Conservation (phyloP, 1,140 invertebrate species). For the Aphelinus atriplicis region DNA sequence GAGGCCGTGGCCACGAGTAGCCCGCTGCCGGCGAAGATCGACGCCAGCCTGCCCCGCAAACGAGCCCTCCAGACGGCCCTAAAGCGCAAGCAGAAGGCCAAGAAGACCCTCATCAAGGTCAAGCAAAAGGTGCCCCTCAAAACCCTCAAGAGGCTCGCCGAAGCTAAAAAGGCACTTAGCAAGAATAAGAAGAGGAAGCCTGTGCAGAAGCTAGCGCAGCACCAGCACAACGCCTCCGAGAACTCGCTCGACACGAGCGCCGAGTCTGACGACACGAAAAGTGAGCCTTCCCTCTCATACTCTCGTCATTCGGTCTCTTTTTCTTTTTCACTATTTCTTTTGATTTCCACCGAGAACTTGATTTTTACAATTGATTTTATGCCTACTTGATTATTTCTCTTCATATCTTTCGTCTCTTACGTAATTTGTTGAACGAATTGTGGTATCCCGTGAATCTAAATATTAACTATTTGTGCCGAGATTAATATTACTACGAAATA, state of each 20-base stretch:
- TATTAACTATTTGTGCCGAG: too few relatives aligned
- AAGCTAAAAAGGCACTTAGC: conserved; percentile 51
- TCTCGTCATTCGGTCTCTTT: not conserved
- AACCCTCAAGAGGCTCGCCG: conserved; percentile 53
- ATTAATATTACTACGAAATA: too few relatives aligned
- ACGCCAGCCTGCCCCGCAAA: conserved; percentile 59
- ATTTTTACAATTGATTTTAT: not conserved
- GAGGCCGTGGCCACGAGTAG: conserved; percentile 55
- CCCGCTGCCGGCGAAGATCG: conserved; percentile 58
- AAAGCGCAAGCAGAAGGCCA: conserved; percentile 57
- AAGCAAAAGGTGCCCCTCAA: conserved; percentile 60
- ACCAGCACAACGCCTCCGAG: conserved; percentile 1
- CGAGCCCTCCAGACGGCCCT: conserved; percentile 56
- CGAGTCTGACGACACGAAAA: conserved; percentile 33
- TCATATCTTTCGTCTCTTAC: not conserved
- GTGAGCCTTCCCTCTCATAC: too few relatives aligned
- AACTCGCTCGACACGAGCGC: conserved; percentile 8
- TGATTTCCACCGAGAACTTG: not conserved
- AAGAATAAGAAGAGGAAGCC: conserved; percentile 45
- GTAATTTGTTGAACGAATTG: too few relatives aligned
- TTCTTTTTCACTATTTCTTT: not conserved
- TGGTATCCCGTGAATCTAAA: too few relatives aligned
- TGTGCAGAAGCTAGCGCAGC: not conserved
- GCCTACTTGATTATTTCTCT: not conserved
- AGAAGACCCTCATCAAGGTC: conserved; percentile 56